These are phyloP conservation scores for Apomyelois bistriatella DNA, from an alignment of 2,888 invertebrate species.

Conservation along the genomic window DNA sequence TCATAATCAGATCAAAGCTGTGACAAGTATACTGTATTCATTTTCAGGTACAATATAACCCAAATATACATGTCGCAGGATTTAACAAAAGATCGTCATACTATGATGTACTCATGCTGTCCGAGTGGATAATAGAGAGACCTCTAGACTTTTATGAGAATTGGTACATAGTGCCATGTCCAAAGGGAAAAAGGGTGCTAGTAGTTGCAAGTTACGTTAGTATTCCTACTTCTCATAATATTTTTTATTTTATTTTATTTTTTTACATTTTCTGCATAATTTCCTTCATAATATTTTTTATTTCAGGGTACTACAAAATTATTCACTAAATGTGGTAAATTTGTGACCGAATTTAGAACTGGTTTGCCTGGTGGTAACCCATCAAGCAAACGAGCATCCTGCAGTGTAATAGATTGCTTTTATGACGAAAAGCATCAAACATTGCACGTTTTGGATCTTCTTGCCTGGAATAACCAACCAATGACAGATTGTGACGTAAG, in stretches of 20 bases:
- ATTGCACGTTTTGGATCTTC: slow-evolving; percentile 90
- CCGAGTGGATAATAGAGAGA: slow-evolving; percentile 95
- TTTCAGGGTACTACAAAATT: slow-evolving; percentile 85
- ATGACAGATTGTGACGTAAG: slow-evolving; percentile 87
- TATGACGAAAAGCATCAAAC: slow-evolving; percentile 80
- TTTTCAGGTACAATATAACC: slow-evolving; percentile 54
- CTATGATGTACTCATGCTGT: slow-evolving; percentile 87
- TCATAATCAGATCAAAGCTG: too few species aligned
- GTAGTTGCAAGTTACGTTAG: slow-evolving; percentile 86
- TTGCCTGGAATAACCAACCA: slow-evolving; percentile 88
- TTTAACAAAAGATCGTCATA: slow-evolving; percentile 55
- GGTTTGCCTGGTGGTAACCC: slow-evolving; percentile 86
- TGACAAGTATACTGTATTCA: too few species aligned
- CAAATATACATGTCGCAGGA: slow-evolving; percentile 67
- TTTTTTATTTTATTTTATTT: too few species aligned
- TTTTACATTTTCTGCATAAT: too few species aligned
- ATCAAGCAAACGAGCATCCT: slow-evolving; percentile 40
- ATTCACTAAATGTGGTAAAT: slow-evolving; percentile 83
- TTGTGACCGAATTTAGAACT: slow-evolving; percentile 79
- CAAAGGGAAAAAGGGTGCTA: slow-evolving; percentile 90
- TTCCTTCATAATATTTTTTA: too few species aligned
- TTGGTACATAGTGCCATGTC: slow-evolving; percentile 89
- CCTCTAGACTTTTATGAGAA: slow-evolving; percentile 86
- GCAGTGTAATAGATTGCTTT: slow-evolving; percentile 91
- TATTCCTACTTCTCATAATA: too few species aligned